These are phyloP conservation scores for Tenodera sinensis DNA, from an alignment of 2,888 invertebrate species.

Conservation along the genomic window DNA sequence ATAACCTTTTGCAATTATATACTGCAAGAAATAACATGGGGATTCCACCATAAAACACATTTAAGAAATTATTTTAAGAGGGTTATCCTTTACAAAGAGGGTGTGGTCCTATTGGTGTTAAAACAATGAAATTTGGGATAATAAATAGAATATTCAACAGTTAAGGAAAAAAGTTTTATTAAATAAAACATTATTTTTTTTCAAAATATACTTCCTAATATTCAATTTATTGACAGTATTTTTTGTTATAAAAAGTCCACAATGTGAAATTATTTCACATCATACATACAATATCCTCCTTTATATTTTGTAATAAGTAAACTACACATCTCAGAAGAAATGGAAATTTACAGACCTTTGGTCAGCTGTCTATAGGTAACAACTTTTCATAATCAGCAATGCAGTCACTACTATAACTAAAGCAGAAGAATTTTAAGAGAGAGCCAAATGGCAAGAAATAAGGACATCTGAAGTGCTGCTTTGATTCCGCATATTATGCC, in stretches of 20 bases:
- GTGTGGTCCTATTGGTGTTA: no score
- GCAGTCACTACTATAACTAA: background rate
- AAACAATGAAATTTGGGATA: no score
- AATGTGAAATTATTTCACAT: background rate
- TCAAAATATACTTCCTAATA: conserved; percentile 14
- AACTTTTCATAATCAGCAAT: background rate
- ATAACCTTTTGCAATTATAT: no score
- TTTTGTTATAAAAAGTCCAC: conserved; percentile 12
- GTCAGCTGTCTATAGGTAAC: background rate
- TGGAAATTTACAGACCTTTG: background rate
- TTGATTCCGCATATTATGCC: no score
- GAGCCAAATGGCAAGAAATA: conserved; percentile 10
- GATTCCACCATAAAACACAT: no score
- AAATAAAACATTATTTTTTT: background rate
- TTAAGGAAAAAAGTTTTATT: background rate
- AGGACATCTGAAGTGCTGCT: background rate
- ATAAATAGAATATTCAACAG: background rate
- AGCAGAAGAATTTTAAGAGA: background rate
- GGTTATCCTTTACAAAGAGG: no score
- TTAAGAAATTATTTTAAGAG: no score
- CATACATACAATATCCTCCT: background rate
- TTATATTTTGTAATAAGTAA: background rate
- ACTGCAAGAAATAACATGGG: no score
- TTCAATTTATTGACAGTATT: conserved; percentile 5
- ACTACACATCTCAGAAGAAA: background rate